These are phyloP conservation scores for Campoletis sonorensis DNA, from an alignment of 1,140 invertebrate genomes.

Conservation along the genomic window DNA sequence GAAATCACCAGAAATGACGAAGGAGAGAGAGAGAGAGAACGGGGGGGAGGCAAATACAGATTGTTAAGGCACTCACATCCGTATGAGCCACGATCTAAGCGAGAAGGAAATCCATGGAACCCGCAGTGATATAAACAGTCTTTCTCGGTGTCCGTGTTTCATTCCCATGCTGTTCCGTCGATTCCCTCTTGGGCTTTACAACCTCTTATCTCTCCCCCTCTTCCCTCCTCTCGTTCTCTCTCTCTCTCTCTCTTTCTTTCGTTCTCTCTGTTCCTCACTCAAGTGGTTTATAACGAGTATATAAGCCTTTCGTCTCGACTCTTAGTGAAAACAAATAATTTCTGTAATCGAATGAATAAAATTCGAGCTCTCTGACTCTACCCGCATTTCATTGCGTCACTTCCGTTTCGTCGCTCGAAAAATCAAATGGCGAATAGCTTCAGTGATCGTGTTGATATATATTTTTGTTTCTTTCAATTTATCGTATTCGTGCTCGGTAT, in stretches of 20 bases:
- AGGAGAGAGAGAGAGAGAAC: slow-evolving; percentile 11
- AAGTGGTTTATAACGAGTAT: slow-evolving; percentile 9
- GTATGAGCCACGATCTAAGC: slow-evolving; percentile 35
- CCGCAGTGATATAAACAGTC: slow-evolving; percentile 41
- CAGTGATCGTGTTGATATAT: background rate
- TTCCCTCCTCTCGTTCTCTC: background rate
- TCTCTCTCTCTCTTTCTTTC: slow-evolving; percentile 11
- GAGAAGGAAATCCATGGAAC: slow-evolving; percentile 39
- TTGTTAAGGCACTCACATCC: slow-evolving; percentile 25
- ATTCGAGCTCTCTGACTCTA: background rate
- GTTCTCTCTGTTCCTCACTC: background rate
- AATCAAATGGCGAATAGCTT: background rate
- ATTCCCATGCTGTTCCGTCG: slow-evolving; percentile 26
- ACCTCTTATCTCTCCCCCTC: slow-evolving; percentile 24
- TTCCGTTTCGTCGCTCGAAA: background rate
- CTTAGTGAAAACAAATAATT: slow-evolving; percentile 31
- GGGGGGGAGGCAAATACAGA: background rate
- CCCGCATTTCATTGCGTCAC: slow-evolving; percentile 8
- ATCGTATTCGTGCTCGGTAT: background rate
- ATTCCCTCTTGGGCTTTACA: slow-evolving; percentile 19
- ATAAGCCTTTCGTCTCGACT: slow-evolving; percentile 12
- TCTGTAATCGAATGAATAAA: slow-evolving; percentile 28
- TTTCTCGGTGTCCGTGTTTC: slow-evolving; percentile 39
- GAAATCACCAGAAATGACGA: slow-evolving; percentile 31
- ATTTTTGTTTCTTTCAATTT: background rate